Evolutionary conservation across 2,888 invertebrate genomes (phyloP).

Genomic region (Ormyrus rosae): DNA sequence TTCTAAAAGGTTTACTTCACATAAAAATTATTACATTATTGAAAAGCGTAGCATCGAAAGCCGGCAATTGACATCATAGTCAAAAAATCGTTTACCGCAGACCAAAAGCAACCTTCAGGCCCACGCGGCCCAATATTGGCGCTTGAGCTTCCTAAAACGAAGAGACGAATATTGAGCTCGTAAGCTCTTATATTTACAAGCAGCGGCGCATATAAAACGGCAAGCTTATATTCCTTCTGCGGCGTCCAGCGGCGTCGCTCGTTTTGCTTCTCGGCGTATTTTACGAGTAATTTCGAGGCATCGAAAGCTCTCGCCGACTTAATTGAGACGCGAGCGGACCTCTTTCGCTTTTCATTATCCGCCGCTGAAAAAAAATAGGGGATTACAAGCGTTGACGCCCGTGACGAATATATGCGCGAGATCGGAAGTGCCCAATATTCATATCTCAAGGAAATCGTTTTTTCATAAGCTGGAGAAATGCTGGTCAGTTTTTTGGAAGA

Average conservation of each 20-base stretch:
- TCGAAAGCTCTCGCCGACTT: constrained; percentile 29
- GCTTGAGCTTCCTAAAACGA: not conserved
- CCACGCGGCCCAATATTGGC: too few relatives aligned
- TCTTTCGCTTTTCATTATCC: constrained; percentile 17
- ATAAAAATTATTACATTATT: too few relatives aligned
- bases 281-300: constrained; percentile 28
- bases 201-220: constrained; percentile 71
- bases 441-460: too few relatives aligned
- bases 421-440: not conserved
- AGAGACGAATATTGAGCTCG: constrained; percentile 62
- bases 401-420: constrained; percentile 25
- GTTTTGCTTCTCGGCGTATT: constrained; percentile 13
- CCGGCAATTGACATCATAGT: too few relatives aligned
- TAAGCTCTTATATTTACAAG: constrained; percentile 74
- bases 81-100: too few relatives aligned
- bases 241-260: constrained; percentile 24
- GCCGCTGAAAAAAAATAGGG: not conserved
- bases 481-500: too few relatives aligned
- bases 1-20: too few relatives aligned
- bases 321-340: constrained; percentile 50
- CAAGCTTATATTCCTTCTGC: constrained; percentile 68
- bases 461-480: too few relatives aligned
- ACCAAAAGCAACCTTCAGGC: too few relatives aligned
- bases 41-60: too few relatives aligned
- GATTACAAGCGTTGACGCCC: constrained; percentile 4